Base-by-base conservation (phyloP, 2,113 vertebrate species). In the Nibea coibor region DNA sequence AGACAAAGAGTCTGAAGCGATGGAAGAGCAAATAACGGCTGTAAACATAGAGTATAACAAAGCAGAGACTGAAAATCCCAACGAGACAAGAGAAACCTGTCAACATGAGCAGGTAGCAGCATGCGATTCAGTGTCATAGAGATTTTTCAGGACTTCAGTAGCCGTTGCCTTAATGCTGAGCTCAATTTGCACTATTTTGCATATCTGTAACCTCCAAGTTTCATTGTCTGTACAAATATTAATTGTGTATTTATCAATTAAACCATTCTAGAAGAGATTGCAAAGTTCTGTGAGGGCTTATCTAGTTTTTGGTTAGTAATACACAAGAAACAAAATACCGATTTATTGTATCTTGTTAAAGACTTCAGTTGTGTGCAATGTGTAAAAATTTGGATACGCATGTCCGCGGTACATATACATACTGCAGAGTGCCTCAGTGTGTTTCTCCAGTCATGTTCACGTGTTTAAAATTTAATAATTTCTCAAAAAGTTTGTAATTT, bases 151-250 rank as follows among this genome's bases (percentile, higher is more conserved):
- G 17, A 12, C 31, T 75, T 66, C 61, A 26, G 58, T 31, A 17
- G 53, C 22, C n/a, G 5, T 59, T 75, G 28, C 68, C 68, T 84
- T 79, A 78, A 63, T 20, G 3, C 65, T 43, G 64, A 81, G 51
- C 51, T 76, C 7, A 71, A 28, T 85, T 87, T 87, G 85, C 82
- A 87, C 87, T 74, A 35, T 81, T 62, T 70, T 39, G 12, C 43
- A 4, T 31, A 3, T 26, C 11, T 5, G 16, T 57, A 12, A 68
- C 2, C 7, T 24, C n/a, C 8, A 10, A 22, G 59, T 67, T 68
- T 62, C 15, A 22, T 39, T 71, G 43, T 81, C 4, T 4, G 7
- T 47, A 47, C n/a, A 72, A 54, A 65, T 50, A 10, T 35, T 20
- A 66, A 11, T 28, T 81, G 39, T 77, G 31, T 77, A 63, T 68